Base-by-base conservation (phyloP, 2,113 vertebrate genomes). In the Lethenteron camtschaticum region DNA sequence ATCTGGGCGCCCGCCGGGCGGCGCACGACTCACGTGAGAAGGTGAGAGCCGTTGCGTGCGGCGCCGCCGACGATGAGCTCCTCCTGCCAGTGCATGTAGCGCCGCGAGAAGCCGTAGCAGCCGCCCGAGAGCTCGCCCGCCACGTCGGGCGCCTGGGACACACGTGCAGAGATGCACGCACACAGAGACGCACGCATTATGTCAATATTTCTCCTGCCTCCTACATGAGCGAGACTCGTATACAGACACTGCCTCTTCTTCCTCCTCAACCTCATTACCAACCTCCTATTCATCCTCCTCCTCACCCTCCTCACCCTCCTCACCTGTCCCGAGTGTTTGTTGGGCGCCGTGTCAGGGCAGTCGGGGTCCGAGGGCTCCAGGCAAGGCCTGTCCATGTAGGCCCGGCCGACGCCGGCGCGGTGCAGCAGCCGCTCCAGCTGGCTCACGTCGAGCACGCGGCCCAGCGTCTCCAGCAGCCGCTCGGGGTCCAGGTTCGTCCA, bases 81-180 rank as follows among this genome's bases (percentile, higher is more conserved):
- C 79, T 96, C 89, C 77, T 95, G 92, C 94, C 94, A 99, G 80
- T 88, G 89, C 90, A 96, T 96, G 79, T 91, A 96, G 79, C 91
- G 96, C 81, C 81, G 85, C 76, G 92, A 96, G 78, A 96, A 96
- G 77, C 94, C 90, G 0, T 94, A 86, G 78, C 94, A 99, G 81
- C 94, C 94, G 2, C 87, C 86, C 0, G 81, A 85, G 73, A 99
- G 84, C 70, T 83, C 84, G 0, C 77, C 78, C 0, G 86, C 80
- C 76, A 96, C 86, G 75, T 86, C 80, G 0, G 86, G 88, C 78
- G 75, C 82, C 92, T 96, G 78, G 41, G 41, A 41, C 41, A 41
- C 41, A 7, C 41, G 41, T 6, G 41, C 41, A 41, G 41, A 41
- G 41, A 41, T 7, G 41, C 41, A 41, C 41, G 5, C 41, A 41